phyloP scores from a whole-genome alignment of 1,140 invertebrate genomes.

The Trinorchestia longiramus region DNA sequence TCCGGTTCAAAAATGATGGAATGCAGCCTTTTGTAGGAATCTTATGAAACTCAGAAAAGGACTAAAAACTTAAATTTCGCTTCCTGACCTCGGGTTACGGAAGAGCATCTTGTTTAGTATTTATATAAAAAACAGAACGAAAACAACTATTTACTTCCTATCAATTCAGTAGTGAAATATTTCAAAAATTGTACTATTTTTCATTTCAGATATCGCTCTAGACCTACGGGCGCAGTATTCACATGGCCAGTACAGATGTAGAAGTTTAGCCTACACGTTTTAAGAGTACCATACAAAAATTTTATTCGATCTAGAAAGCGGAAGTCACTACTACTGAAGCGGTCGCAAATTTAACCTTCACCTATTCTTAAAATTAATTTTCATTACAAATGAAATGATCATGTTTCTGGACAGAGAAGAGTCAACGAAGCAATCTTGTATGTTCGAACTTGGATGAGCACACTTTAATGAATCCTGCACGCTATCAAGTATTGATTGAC shows the following conservation, averaged over 20 bases:
- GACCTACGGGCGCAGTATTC: background rate
- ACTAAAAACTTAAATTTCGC: background rate
- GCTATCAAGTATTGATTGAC: background rate
- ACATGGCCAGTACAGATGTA: background rate
- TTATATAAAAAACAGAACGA: background rate
- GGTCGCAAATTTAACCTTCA: background rate
- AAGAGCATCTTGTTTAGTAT: background rate
- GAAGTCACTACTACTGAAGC: constrained; percentile 34
- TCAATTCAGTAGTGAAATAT: background rate
- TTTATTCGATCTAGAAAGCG: constrained; percentile 41
- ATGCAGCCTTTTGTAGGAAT: background rate
- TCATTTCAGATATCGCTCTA: background rate
- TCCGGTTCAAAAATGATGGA: too few relatives aligned
- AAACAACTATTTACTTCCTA: background rate
- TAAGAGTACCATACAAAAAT: constrained; percentile 39
- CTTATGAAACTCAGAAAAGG: background rate
- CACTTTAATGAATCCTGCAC: background rate
- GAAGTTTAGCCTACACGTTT: constrained; percentile 26
- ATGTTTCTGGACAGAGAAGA: constrained; percentile 17
- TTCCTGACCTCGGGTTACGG: background rate
- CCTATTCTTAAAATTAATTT: background rate
- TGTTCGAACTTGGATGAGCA: background rate
- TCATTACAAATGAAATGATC: constrained; percentile 1
- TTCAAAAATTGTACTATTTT: background rate
- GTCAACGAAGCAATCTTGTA: background rate